These are phyloP conservation scores for Ctenopoma multispine DNA, from an alignment of 2,797 vertebrate genomes.

Conservation along the genomic window DNA sequence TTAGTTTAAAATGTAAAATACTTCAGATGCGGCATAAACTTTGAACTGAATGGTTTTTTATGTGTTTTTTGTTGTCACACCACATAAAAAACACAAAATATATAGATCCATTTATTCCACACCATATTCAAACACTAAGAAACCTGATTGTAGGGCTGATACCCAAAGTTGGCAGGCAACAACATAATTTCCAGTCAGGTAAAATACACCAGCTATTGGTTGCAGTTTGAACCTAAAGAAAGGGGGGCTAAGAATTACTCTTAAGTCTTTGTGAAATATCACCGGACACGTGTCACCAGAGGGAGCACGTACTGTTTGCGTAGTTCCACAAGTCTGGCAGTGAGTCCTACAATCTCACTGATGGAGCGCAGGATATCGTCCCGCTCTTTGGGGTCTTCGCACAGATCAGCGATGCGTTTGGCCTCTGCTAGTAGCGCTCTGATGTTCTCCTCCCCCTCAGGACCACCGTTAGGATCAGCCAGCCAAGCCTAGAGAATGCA, in stretches of 20 bases:
- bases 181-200: constrained; percentile 71
- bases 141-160: constrained; percentile 68
- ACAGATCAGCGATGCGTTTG: constrained; percentile 94
- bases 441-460: constrained; percentile 96
- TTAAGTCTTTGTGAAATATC: constrained; percentile 3
- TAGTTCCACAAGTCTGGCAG: constrained; percentile 91
- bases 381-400: constrained; percentile 96
- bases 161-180: constrained; percentile 65
- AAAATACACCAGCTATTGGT: constrained; percentile 66
- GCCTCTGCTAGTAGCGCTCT: constrained; percentile 92
- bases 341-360: constrained; percentile 95
- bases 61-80: constrained; percentile 11
- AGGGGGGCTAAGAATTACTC: constrained; percentile 60
- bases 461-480: constrained; percentile 94
- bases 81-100: constrained; percentile 1
- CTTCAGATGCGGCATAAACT: constrained; percentile 4
- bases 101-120: constrained; percentile 8
- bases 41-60: constrained; percentile 48
- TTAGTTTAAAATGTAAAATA: too few relatives aligned
- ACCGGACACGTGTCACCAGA: constrained; percentile 8
- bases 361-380: constrained; percentile 96
- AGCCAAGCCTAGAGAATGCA: constrained; percentile 90
- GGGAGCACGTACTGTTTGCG: constrained; percentile 88
- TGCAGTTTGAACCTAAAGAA: constrained; percentile 61
- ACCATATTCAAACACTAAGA: constrained; percentile 36